Evolutionary conservation across 2,888 invertebrate genomes (phyloP), one percentile per base, ranked within the genome.

Genomic region (Pardosa pseudoannulata): DNA sequence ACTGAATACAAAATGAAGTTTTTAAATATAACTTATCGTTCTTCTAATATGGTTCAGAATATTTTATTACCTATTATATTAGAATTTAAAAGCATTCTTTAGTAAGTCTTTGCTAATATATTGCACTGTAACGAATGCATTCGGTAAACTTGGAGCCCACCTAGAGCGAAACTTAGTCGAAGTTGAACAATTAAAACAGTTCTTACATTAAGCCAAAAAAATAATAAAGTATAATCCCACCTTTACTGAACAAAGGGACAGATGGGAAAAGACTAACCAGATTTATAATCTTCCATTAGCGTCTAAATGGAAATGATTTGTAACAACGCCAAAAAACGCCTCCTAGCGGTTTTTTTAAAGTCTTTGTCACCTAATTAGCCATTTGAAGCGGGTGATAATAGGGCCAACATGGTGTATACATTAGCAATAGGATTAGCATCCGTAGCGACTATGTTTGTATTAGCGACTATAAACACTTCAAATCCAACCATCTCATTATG

Each of bases 341-440:
- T 85, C 50, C 50, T 56, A 68, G 83, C 70, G 72, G 41, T 78
- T 78, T 72, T 64, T 67, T 65, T 56, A 68, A 81, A 85, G 76
- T 85, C 83, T 85, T 85, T 85, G 83, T 85, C 83, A 85, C 83
- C 83, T 85, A 85, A 85, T 85, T 85, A 85, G 83, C 83, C 73
- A 73, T 72, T 78, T 85, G 64, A 85, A 85, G 73, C 83, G 78
- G 83, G 83, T 85, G 83, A 85, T 85, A 85, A 85, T 85, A 85
- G 83, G 72, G 83, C 72, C 65, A 78, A 85, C 83, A 73, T 85
- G 83, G 83, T 85, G 83, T 85, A 85, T 85, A 85, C 78, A 85
- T 85, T 85, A 85, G 83, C 83, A 85, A 85, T 85, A 85, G 83
- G 78, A 85, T 85, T 85, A 85, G 78, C 83, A 85, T 85, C 73